Base-by-base conservation (phyloP, 2,797 vertebrate species). In the Pseudotriccus pelzelni region DNA sequence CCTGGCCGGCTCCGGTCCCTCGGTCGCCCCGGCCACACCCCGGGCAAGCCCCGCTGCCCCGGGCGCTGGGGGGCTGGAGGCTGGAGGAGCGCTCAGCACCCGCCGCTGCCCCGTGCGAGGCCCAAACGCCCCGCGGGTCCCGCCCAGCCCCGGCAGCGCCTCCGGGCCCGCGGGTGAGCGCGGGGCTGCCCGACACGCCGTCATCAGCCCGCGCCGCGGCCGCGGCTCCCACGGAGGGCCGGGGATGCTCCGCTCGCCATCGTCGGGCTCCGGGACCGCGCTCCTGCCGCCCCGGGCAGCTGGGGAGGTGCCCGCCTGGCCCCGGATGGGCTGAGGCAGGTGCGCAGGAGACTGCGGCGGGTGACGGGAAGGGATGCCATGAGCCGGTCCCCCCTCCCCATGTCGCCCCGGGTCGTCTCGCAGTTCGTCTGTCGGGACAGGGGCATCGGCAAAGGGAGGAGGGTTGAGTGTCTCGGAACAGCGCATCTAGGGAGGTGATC, bases 101-200 rank as follows among this genome's bases (percentile, higher is more conserved):
- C 50, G 50, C 27, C 18, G 41, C 44, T n/a, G 23, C 7, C 14
- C 28, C 9, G 4, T 13, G 25, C 15, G 16, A 70, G 7, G 14
- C 1, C 2, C 30, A 18, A 39, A 3, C 8, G 1, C 24, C 18
- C 18, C 43, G 6, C 2, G 5, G 14, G 2, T 28, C 7, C 27
- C 20, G 1, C 27, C 18, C 52, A 7, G 34, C 18, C 6, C 32
- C 24, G 0, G 6, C 32, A 18, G 8, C 14, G 9, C 15, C 63
- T 14, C 30, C 3, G 0, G 0, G 0, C 2, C 44, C 16, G 47
- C 66, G 15, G 68, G 34, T 3, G 1, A 0, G 23, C 47, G 43
- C 75, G 74, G 12, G 4, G 19, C 78, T 52, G 36, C 78, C 32
- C 70, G 17, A 9, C 21, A 7, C 5, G 55, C 41, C 86, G 86